A percentile compares a stretch with the other conserved stretches of the same genome.
Evolutionary conservation across 2,888 invertebrate genomes (phyloP).

Genomic region (Beris chalybata): DNA sequence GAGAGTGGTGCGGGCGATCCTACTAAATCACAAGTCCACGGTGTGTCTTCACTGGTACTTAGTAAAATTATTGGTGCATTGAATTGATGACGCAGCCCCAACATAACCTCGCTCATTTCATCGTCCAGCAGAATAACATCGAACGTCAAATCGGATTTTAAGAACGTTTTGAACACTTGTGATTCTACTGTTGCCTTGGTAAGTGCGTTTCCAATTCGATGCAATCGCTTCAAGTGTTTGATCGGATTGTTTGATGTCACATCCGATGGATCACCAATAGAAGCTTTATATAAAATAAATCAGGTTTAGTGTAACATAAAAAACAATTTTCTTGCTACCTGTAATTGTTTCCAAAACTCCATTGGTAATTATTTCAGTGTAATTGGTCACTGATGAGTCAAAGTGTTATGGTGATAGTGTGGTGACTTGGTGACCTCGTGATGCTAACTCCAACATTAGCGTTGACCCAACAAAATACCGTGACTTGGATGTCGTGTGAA

Average conservation of each 20-base stretch:
- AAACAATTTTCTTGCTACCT: too few species aligned
- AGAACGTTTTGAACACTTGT: constrained; percentile 42
- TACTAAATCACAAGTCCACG: constrained; percentile 46
- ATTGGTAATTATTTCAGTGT: constrained; percentile 8
- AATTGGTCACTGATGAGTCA: constrained; percentile 6
- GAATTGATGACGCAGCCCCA: constrained; percentile 50
- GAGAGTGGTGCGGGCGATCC: constrained; percentile 31
- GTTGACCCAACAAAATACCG: constrained; percentile 49
- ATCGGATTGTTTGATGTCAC: neutral
- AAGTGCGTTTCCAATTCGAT: constrained; percentile 44
- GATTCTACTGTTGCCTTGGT: constrained; percentile 45
- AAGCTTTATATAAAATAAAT: constrained; percentile 1
- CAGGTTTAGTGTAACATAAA: neutral
- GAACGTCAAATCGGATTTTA: constrained; percentile 25
- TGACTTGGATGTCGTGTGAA: constrained; percentile 43
- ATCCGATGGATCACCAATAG: neutral
- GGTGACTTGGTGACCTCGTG: constrained; percentile 50
- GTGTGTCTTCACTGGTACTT: constrained; percentile 47
- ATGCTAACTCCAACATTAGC: constrained; percentile 46
- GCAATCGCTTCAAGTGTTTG: neutral
- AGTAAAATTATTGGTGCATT: constrained; percentile 50
- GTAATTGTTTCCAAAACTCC: neutral
- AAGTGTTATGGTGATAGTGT: constrained; percentile 44
- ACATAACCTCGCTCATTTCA: constrained; percentile 53
- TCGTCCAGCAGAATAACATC: constrained; percentile 53